A percentile compares a stretch with the other conserved stretches of the same genome.
Evolutionary conservation across 1,140 invertebrate genomes (phyloP).

Genomic region (Leucophenga varia): DNA sequence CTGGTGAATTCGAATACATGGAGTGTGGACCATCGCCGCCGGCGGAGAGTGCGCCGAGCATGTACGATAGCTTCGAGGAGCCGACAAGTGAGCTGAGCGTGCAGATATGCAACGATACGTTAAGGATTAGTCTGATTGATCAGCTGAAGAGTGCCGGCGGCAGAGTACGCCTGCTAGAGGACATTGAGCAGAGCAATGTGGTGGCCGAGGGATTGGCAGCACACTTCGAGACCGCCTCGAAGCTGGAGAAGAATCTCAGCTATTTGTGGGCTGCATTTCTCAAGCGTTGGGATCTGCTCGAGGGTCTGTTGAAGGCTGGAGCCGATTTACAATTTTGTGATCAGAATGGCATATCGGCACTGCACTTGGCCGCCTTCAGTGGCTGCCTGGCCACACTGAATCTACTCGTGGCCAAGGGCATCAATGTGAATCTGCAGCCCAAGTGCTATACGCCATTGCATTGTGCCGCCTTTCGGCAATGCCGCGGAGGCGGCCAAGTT

Average conservation of each 20-base stretch:
- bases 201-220: slow-evolving; percentile 60
- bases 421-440: slow-evolving; percentile 67
- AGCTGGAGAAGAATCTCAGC: slow-evolving; percentile 67
- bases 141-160: slow-evolving; percentile 69
- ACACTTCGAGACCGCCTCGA: slow-evolving; percentile 61
- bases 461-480: slow-evolving; percentile 78
- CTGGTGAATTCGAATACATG: slow-evolving; percentile 70
- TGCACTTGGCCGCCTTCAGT: slow-evolving; percentile 77
- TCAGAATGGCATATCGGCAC: slow-evolving; percentile 67
- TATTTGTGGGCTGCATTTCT: slow-evolving; percentile 72
- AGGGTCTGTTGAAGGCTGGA: slow-evolving; percentile 62
- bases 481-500: slow-evolving; percentile 71
- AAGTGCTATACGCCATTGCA: slow-evolving; percentile 75
- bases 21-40: slow-evolving; percentile 72
- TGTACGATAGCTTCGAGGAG: slow-evolving; percentile 74
- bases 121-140: slow-evolving; percentile 69
- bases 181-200: slow-evolving; percentile 67
- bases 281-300: slow-evolving; percentile 66
- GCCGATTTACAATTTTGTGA: slow-evolving; percentile 71
- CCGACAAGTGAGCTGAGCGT: slow-evolving; percentile 70
- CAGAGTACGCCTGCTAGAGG: slow-evolving; percentile 67
- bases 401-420: slow-evolving; percentile 68
- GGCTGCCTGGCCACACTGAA: slow-evolving; percentile 70
- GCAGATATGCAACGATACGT: slow-evolving; percentile 72
- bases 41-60: slow-evolving; percentile 69